Conservation (phyloP, 1,140 invertebrate genomes). For the Prorops nasuta region DNA sequence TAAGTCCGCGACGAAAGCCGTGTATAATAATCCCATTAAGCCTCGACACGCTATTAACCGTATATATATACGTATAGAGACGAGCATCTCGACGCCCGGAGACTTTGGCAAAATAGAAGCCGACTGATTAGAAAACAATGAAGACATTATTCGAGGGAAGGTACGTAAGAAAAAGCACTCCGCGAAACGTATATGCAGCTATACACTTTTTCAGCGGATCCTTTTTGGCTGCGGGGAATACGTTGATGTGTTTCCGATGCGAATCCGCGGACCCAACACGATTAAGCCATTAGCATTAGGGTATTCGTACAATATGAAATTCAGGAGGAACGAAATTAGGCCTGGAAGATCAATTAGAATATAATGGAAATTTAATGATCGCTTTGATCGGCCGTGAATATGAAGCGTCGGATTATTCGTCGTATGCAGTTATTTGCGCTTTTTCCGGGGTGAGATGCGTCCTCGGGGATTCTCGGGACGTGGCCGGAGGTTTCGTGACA, state of each 20-base stretch:
- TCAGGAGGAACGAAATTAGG: background rate
- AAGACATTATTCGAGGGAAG: background rate
- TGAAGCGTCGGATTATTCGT: background rate
- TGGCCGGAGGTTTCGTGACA: background rate
- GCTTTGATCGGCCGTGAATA: background rate
- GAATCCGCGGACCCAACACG: too few relatives aligned
- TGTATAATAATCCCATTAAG: background rate
- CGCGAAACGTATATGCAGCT: slow-evolving; percentile 22
- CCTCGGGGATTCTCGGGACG: too few relatives aligned
- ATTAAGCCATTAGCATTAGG: too few relatives aligned
- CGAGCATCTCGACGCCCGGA: too few relatives aligned
- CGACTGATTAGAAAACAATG: too few relatives aligned
- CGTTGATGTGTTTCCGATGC: too few relatives aligned
- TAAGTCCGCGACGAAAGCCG: background rate
- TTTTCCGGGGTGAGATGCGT: too few relatives aligned
- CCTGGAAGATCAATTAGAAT: background rate
- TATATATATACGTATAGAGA: background rate
- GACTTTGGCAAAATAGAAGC: too few relatives aligned
- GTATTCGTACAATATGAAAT: too few relatives aligned
- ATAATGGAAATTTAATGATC: background rate
- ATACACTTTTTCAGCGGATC: slow-evolving; percentile 24
- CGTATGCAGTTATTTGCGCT: too few relatives aligned
- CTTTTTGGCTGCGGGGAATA: too few relatives aligned
- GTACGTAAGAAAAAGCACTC: background rate
- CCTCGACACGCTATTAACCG: background rate